Evolutionary conservation across 1,140 invertebrate genomes (phyloP).

Genomic region (Mya arenaria): DNA sequence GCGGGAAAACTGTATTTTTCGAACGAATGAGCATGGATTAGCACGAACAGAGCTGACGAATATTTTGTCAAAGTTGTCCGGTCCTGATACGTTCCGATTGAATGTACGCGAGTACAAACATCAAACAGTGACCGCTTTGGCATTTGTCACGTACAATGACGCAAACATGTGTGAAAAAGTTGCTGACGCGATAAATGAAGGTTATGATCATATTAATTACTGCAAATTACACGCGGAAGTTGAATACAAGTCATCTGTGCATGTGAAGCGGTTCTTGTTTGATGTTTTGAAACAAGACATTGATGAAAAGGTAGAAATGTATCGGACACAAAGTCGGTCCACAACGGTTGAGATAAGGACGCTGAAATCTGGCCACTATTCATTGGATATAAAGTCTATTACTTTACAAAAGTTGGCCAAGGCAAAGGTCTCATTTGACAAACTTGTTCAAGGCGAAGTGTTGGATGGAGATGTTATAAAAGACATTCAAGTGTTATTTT

Average conservation of each 20-base stretch:
- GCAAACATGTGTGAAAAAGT: slow-evolving; percentile 59
- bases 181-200: not conserved
- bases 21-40: not conserved
- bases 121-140: slow-evolving; percentile 33
- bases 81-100: slow-evolving; percentile 42
- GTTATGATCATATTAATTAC: slow-evolving; percentile 1
- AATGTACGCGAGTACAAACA: slow-evolving; percentile 29
- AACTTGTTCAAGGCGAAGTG: slow-evolving; percentile 59
- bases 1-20: slow-evolving; percentile 36
- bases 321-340: not conserved
- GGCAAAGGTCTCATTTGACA: slow-evolving; percentile 53
- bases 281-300: slow-evolving; percentile 44
- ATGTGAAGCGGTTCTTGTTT: slow-evolving; percentile 55
- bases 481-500: slow-evolving; percentile 54
- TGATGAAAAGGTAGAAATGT: slow-evolving; percentile 32
- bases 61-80: slow-evolving; percentile 32
- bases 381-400: slow-evolving; percentile 59
- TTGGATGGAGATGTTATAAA: slow-evolving; percentile 49
- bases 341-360: slow-evolving; percentile 20
- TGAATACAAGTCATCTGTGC: slow-evolving; percentile 54
- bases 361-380: slow-evolving; percentile 51
- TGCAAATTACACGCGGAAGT: slow-evolving; percentile 11
- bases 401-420: slow-evolving; percentile 47
- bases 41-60: slow-evolving; percentile 11
- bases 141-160: slow-evolving; percentile 63